Conservation (phyloP, 1,140 invertebrate genomes). For the Drosophila parabipectinata region DNA sequence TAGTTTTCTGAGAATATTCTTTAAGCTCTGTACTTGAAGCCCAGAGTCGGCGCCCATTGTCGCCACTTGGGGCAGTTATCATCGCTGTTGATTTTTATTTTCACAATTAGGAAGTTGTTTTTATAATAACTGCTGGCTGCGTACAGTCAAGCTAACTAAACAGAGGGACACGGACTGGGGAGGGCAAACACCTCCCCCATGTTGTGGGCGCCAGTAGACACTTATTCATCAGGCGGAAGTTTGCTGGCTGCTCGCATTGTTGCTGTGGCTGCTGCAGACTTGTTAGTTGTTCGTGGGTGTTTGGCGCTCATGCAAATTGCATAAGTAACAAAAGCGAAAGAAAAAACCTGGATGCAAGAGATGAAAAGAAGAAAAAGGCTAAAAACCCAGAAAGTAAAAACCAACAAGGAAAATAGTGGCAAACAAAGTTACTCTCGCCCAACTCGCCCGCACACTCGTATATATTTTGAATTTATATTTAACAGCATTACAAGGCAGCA, state of each 20-base stretch:
- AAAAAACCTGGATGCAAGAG: constrained; percentile 10
- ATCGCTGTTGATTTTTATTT: constrained; percentile 74
- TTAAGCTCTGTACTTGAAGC: not conserved
- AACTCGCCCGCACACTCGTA: constrained; percentile 46
- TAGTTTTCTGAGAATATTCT: not conserved
- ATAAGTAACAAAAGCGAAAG: constrained; percentile 58
- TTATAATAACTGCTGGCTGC: constrained; percentile 55
- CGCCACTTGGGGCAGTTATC: constrained; percentile 17
- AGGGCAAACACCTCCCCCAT: constrained; percentile 16
- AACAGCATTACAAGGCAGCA: constrained; percentile 67
- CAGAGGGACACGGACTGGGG: not conserved
- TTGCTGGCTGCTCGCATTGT: constrained; percentile 62
- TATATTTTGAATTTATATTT: constrained; percentile 75
- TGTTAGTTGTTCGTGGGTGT: constrained; percentile 80
- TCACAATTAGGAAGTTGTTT: constrained; percentile 78
- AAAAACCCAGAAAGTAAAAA: constrained; percentile 39
- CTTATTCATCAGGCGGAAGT: constrained; percentile 80
- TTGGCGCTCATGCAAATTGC: constrained; percentile 81
- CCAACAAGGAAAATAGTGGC: constrained; percentile 48
- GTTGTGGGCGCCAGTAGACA: constrained; percentile 44
- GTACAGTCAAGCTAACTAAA: constrained; percentile 64
- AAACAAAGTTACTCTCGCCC: constrained; percentile 57
- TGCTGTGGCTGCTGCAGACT: constrained; percentile 62
- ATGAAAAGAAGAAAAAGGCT: constrained; percentile 13
- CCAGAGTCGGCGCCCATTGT: constrained; percentile 22